These are phyloP conservation scores for Tichodroma muraria DNA, from an alignment of 2,113 vertebrate species.

Conservation along the genomic window DNA sequence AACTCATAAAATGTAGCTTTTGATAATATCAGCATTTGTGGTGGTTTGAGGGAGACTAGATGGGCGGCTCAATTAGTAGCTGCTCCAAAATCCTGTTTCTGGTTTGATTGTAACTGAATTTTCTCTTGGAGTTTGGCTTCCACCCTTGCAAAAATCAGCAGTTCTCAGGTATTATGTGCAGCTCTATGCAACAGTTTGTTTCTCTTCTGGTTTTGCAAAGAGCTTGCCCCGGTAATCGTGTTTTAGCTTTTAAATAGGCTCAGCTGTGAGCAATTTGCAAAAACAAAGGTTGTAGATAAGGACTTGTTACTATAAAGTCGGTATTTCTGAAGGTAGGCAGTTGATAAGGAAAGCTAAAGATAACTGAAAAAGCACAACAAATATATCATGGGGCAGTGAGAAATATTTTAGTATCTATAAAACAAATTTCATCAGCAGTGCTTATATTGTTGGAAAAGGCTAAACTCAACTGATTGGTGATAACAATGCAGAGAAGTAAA, in stretches of 20 bases:
- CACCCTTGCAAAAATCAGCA: background rate
- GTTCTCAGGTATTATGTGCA: accelerated
- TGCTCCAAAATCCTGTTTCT: background rate
- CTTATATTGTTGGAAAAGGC: background rate
- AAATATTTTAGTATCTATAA: background rate
- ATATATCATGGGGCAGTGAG: background rate
- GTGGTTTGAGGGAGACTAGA: background rate
- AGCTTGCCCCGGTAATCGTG: background rate
- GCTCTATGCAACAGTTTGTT: background rate
- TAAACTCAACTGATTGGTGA: background rate
- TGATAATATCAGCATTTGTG: background rate
- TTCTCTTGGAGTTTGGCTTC: background rate
- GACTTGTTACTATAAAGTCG: background rate
- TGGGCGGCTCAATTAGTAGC: background rate
- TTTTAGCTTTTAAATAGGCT: background rate
- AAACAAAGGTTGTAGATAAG: background rate
- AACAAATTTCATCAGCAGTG: background rate
- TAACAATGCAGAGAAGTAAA: background rate
- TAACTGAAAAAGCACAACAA: background rate
- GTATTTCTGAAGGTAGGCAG: background rate
- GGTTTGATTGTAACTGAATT: background rate
- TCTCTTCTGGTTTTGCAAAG: background rate
- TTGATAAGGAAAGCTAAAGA: background rate
- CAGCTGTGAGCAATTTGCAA: background rate
- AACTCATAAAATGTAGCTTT: background rate